These are phyloP conservation scores for Caenorhabditis sp. DNA, from an alignment of 2,888 invertebrate genomes.

Conservation along the genomic window DNA sequence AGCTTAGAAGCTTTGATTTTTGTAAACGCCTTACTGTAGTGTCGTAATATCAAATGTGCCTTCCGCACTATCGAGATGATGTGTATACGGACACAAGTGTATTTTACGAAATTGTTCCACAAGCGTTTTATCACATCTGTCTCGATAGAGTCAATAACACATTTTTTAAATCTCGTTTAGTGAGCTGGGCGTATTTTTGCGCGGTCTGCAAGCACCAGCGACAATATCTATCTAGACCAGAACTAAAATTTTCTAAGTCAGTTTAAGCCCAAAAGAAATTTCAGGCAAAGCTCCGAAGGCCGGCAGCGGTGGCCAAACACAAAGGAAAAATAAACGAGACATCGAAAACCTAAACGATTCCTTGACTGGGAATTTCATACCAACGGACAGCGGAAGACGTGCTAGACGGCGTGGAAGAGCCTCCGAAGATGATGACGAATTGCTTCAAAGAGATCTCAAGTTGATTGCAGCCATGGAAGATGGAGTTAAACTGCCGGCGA, in stretches of 20 bases:
- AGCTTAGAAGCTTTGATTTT: no score
- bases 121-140: no score
- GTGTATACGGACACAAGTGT: no score
- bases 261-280: not conserved
- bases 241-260: not conserved
- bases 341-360: conserved; percentile 81
- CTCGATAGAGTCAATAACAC: no score
- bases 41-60: no score
- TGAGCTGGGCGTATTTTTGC: no score
- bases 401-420: conserved; percentile 62
- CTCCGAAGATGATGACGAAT: conserved; percentile 58
- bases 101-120: no score
- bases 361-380: conserved; percentile 81
- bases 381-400: conserved; percentile 71
- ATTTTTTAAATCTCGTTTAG: no score
- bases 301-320: conserved; percentile 50
- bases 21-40: no score
- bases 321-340: conserved; percentile 74
- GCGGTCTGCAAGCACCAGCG: no score
- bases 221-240: not conserved
- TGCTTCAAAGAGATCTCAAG: conserved; percentile 64
- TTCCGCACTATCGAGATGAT: no score
- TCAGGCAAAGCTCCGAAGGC: conserved; percentile 80
- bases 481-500: conserved; percentile 43
- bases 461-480: conserved; percentile 68